phyloP scores from a whole-genome alignment of 2,113 vertebrate species.

The Megaleporinus macrocephalus region DNA sequence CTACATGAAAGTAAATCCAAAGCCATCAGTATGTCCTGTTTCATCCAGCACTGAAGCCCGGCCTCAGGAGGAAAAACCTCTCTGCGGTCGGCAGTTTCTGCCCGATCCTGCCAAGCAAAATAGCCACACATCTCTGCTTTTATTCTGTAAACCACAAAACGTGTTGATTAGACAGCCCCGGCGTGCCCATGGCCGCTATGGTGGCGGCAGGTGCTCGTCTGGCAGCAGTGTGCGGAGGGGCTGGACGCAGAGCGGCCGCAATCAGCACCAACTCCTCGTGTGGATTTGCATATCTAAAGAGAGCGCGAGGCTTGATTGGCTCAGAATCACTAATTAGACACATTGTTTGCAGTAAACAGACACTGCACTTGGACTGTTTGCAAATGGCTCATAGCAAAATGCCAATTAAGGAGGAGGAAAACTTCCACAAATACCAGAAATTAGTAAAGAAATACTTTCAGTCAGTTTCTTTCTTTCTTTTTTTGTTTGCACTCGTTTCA shows the following conservation, averaged over 20 bases:
- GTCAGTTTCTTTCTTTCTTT: conserved; percentile 20
- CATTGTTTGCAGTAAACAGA: conserved; percentile 84
- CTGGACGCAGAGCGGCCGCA: conserved; percentile 69
- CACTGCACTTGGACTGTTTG: conserved; percentile 77
- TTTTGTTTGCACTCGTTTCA: neutral
- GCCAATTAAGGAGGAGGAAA: conserved; percentile 70
- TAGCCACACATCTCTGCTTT: conserved; percentile 42
- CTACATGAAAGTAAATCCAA: neutral
- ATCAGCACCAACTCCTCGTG: conserved; percentile 75
- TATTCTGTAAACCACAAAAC: conserved; percentile 38
- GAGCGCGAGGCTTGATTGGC: conserved; percentile 78
- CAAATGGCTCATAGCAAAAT: conserved; percentile 73
- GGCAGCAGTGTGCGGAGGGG: conserved; percentile 68
- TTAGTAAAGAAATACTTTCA: conserved; percentile 27
- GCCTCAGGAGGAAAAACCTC: neutral
- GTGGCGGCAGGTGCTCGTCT: conserved; percentile 78
- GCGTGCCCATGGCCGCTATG: neutral
- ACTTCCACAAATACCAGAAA: conserved; percentile 42
- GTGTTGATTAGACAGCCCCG: conserved; percentile 44
- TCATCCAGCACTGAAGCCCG: neutral
- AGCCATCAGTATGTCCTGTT: neutral
- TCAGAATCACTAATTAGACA: conserved; percentile 79
- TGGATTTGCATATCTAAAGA: conserved; percentile 80
- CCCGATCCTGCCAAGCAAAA: conserved; percentile 63
- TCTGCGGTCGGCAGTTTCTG: conserved; percentile 9